Conservation (phyloP, 2,113 vertebrate genomes). For the rabbit (Oryctolagus cuniculus) region mOryCun1.1 NC_091438.1:77414001-77414500, state of each 20-base stretch:
- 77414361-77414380: no score
- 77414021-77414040: slow-evolving; percentile 18
- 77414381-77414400: no score
- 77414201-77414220: no score
- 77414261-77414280: slow-evolving; percentile 55
- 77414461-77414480: no score
- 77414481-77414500: no score
- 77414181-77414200: no score
- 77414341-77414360: no score
- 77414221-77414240: no score
- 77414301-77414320: slow-evolving; percentile 42
- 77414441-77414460: no score
- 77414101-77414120: slow-evolving; percentile 34
- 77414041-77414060: slow-evolving; percentile 39
- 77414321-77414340: background rate
- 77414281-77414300: background rate
- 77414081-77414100: background rate
- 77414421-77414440: no score
- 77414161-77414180: slow-evolving; percentile 27
- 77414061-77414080: background rate
- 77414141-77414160: slow-evolving; percentile 31
- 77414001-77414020: background rate
- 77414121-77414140: slow-evolving; percentile 7
- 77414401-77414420: no score
- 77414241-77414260: slow-evolving; percentile 29